Evolutionary conservation across 2,113 vertebrate genomes (phyloP), one percentile per base, ranked within the genome.

Genomic region (Pelecanus crispus): DNA sequence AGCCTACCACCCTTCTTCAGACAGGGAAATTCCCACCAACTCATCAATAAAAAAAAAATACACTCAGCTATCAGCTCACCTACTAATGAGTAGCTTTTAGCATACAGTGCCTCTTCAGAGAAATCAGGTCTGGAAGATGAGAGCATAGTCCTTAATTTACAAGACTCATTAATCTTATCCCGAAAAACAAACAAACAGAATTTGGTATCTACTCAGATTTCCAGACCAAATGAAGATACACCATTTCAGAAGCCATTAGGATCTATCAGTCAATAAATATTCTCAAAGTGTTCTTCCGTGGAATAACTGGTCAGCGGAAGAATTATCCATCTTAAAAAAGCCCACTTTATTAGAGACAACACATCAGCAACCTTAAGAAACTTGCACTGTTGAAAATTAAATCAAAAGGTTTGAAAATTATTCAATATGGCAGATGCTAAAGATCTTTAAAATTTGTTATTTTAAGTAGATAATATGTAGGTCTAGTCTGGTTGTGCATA

Each of bases 31-130:
- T 75, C 90, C 86, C 84, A 53, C 22, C 53, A 84, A 73, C 73
- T 56, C 66, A 97, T 97, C 62, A 94, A 75, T 86, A 96, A 95
- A 49, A 78, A 96, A 95, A 49, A 78, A 72, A 93, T 65, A 74
- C 18, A 81, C 85, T 40, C 70, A 97, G 89, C 74, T 93, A 92
- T 68, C 95, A 59, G 78, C 28, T 72, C 85, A 45, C 49, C 52
- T 81, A n/a, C 67, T 82, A 94, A 95, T 24, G 67, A 81, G 75
- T 19, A 86, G 42, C 82, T 67, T 93, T 72, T 59, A 90, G 91
- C 74, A 90, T n/a, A 62, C 61, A 78, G 67, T 0, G 4, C 78
- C 66, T 61, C 19, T 16, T 85, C 74, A 68, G 80, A 89, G 81
- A 81, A 90, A 75, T 78, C 71, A 45, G 44, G 55, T n/a, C 78